Percentiles rank a stretch among this genome's conserved stretches.
Conservation (phyloP, 2,113 vertebrate genomes). For the Tylochromis polylepis region DNA sequence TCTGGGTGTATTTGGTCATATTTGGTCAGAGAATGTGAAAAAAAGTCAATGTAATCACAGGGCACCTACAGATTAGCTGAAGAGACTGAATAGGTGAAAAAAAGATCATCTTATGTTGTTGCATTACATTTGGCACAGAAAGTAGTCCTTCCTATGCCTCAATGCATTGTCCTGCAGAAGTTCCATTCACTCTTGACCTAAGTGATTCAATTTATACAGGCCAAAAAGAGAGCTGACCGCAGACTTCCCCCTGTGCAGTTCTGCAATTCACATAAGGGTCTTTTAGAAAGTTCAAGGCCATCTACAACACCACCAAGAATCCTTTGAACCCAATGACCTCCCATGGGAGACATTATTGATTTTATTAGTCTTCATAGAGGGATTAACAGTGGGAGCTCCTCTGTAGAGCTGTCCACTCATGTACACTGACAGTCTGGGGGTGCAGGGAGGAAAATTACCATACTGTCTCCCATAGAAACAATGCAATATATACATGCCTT, state of each 20-base stretch:
- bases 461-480: conserved; percentile 37
- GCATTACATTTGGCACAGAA: not conserved
- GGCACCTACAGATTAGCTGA: not conserved
- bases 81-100: not conserved
- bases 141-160: not conserved
- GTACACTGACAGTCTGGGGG: conserved; percentile 22
- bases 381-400: conserved; percentile 49
- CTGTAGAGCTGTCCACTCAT: conserved; percentile 36
- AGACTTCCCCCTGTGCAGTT: not conserved
- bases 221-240: not conserved
- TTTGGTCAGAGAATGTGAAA: not conserved
- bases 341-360: conserved; percentile 49
- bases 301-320: conserved; percentile 4
- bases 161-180: not conserved
- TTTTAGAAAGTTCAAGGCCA: conserved; percentile 46
- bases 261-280: not conserved
- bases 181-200: conserved; percentile 6
- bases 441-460: conserved; percentile 38
- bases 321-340: conserved; percentile 32
- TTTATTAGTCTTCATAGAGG: conserved; percentile 57
- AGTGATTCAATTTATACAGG: not conserved
- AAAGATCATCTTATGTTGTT: not conserved
- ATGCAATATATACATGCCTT: conserved; percentile 41
- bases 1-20: not conserved
- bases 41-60: not conserved